phyloP scores from a whole-genome alignment of 2,888 invertebrate species.

The Phortica okadai region DNA sequence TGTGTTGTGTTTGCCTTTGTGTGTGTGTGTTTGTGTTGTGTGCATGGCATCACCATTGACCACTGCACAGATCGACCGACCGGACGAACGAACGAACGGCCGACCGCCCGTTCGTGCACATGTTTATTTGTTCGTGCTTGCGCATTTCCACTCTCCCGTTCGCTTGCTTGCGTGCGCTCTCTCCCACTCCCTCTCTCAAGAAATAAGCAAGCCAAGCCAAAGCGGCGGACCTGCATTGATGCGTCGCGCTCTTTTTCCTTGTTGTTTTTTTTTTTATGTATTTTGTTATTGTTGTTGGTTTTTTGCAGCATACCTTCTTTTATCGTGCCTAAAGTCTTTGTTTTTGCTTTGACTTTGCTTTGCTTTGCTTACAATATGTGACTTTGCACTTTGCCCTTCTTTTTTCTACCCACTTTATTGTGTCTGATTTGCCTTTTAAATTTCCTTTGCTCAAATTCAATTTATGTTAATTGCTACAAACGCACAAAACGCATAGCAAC shows the following conservation, averaged over 20 bases:
- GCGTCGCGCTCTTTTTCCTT: no score
- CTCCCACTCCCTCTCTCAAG: neutral
- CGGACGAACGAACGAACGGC: conserved; percentile 45
- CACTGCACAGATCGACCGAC: conserved; percentile 50
- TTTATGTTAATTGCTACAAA: neutral
- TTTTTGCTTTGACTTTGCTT: neutral
- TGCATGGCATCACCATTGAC: conserved; percentile 54
- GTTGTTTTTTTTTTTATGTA: no score
- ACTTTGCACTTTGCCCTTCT: neutral
- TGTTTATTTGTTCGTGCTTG: conserved; percentile 50
- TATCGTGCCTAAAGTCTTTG: no score
- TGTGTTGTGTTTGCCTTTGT: neutral
- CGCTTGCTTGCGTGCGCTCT: neutral
- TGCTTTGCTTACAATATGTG: neutral
- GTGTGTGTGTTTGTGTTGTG: no score
- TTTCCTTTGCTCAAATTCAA: neutral
- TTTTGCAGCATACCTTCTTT: neutral
- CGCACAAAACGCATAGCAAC: neutral
- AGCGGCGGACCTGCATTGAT: no score
- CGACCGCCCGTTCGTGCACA: neutral
- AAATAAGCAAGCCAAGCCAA: no score
- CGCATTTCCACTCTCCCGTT: conserved; percentile 34
- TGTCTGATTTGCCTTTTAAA: neutral
- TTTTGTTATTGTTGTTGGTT: no score
- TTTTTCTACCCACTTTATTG: neutral